Percentiles rank a stretch among this genome's conserved stretches.
Evolutionary conservation across 2,797 vertebrate species (phyloP).

Genomic region (Iguana delicatissima): DNA sequence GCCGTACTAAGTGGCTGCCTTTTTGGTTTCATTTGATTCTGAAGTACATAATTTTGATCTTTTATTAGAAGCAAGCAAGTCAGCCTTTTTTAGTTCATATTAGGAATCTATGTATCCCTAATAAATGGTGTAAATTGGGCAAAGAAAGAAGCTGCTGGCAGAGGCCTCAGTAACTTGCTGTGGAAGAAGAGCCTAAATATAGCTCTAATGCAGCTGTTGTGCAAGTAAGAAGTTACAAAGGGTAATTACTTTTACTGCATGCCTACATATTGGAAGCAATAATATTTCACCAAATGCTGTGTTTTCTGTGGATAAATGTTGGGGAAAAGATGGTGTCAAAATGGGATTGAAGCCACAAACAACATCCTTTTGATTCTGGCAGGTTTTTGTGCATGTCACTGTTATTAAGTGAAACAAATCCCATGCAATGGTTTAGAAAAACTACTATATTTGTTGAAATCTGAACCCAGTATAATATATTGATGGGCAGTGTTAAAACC

Average conservation of each 20-base stretch:
- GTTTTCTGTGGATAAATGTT: not conserved
- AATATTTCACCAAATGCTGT: constrained; percentile 23
- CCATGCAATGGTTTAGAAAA: not conserved
- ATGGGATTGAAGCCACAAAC: not conserved
- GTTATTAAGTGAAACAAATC: not conserved
- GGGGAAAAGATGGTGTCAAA: not conserved
- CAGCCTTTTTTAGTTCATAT: constrained; percentile 33
- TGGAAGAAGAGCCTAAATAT: constrained; percentile 42
- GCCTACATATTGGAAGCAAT: constrained; percentile 19
- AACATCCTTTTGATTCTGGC: not conserved
- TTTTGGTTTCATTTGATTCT: constrained; percentile 24
- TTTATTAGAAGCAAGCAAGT: constrained; percentile 38
- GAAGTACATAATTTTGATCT: constrained; percentile 34
- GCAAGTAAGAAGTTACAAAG: constrained; percentile 34
- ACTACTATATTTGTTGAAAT: not conserved
- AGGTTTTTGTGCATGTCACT: not conserved
- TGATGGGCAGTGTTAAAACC: not conserved
- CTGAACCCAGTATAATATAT: not conserved
- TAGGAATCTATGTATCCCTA: constrained; percentile 29
- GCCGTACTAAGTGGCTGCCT: constrained; percentile 5
- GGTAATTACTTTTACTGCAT: constrained; percentile 15
- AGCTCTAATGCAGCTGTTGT: constrained; percentile 38
- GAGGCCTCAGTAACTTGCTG: constrained; percentile 18
- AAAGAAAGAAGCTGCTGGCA: constrained; percentile 47
- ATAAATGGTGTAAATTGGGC: constrained; percentile 33